Base-by-base conservation (phyloP, 2,113 vertebrate species). In the Anguilla japonica region DNA sequence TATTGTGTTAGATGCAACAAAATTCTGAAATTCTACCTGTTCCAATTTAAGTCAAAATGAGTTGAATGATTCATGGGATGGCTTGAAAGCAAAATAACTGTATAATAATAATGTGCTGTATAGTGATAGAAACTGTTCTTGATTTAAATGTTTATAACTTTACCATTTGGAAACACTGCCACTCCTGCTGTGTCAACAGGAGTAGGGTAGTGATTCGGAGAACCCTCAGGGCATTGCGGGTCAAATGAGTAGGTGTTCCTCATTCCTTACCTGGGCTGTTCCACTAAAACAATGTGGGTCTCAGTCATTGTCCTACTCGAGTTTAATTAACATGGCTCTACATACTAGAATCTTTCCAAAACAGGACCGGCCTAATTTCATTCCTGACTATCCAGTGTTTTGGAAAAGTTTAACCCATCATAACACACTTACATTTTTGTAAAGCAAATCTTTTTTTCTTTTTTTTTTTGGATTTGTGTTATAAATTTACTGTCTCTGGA, bases 241-340 rank as follows among this genome's bases (percentile, higher is more conserved):
- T 29, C 60, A 75, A 75, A 75, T 34, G n/a, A n/a, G 20, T n/a
- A 5, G 63, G 63, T 71, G 20, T 71, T 20, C 63, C 63, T 84
- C 39, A 34, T 67, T 84, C 40, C 40, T 84, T 50, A 84, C 83
- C 56, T 67, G 83, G 56, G 26, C 41, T 9, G 60, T 40, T 84
- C 83, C 83, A 84, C 83, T 18, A n/a, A 22, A 22, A 84, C 83
- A 20, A 34, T 60, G 63, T 18, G 34, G 82, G 82, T 56, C 63
- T 40, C 56, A 84, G 34, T n/a, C 56, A 34, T 22, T 79, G 34
- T 18, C 78, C 15, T 79, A 40, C 39, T 14, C 11, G 34, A 40
- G 34, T 41, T 16, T 9, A 79, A 16, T 11, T 78, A n/a, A 78
- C 26, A n/a, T 79, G 29, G 34, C 29, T 40, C 20, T 15, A 40